Conservation (phyloP, 1,140 invertebrate species). For the Orussus abietinus region DNA sequence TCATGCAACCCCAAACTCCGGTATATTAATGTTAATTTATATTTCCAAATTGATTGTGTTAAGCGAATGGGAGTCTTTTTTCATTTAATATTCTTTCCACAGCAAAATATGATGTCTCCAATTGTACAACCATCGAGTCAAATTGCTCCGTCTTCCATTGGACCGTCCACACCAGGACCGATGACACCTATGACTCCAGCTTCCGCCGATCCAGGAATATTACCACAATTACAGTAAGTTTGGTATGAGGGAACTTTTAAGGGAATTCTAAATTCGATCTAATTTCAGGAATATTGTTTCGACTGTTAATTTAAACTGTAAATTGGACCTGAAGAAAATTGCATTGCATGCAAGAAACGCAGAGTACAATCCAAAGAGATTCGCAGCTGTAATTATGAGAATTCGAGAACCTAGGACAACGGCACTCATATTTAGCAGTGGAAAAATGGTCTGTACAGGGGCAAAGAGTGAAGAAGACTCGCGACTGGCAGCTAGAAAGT, state of each 20-base stretch:
- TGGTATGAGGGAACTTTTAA: no score
- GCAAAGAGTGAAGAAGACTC: slow-evolving; percentile 99
- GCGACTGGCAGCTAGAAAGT: slow-evolving; percentile 93
- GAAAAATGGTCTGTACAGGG: slow-evolving; percentile 99
- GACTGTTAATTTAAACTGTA: slow-evolving; percentile 95
- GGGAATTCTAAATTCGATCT: slow-evolving; percentile 26
- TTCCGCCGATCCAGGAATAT: slow-evolving; percentile 88
- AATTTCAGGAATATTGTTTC: slow-evolving; percentile 89
- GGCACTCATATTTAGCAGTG: slow-evolving; percentile 97
- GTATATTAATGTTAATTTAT: slow-evolving; percentile 54
- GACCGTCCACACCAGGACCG: slow-evolving; percentile 73
- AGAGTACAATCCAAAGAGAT: slow-evolving; percentile 99
- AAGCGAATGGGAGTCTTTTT: no score
- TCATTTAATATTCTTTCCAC: slow-evolving; percentile 32
- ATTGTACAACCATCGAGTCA: slow-evolving; percentile 64
- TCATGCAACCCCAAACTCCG: slow-evolving; percentile 86
- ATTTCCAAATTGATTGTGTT: slow-evolving; percentile 10
- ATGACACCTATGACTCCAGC: slow-evolving; percentile 94
- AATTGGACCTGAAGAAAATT: slow-evolving; percentile 95
- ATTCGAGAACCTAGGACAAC: slow-evolving; percentile 98
- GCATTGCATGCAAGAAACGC: slow-evolving; percentile 98
- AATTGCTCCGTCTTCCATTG: slow-evolving; percentile 57
- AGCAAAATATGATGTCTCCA: slow-evolving; percentile 84
- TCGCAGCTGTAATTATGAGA: slow-evolving; percentile 99
- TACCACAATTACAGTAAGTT: slow-evolving; percentile 90